phyloP scores from a whole-genome alignment of 2,797 vertebrate species.

The Ctenopoma multispine region DNA sequence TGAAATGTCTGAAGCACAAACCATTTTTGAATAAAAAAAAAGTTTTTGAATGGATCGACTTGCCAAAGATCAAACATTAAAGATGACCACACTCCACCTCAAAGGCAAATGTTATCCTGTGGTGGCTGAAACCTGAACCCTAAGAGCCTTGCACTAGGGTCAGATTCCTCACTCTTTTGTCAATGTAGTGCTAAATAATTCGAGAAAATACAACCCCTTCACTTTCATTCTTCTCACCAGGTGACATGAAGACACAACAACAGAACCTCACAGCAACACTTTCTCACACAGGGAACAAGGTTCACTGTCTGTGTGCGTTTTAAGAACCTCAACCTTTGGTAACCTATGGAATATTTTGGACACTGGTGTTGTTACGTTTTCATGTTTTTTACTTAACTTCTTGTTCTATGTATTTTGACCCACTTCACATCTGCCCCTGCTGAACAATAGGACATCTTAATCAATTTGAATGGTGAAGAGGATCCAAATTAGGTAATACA shows the following conservation, averaged over 20 bases:
- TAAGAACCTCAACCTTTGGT: neutral
- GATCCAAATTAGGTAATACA: slow-evolving; percentile 82
- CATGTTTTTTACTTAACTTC: neutral
- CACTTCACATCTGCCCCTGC: slow-evolving; percentile 16
- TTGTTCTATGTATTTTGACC: slow-evolving; percentile 4
- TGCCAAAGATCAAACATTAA: slow-evolving; percentile 68
- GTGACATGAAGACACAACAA: slow-evolving; percentile 24
- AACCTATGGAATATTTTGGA: neutral
- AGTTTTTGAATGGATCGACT: slow-evolving; percentile 11
- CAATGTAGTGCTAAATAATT: slow-evolving; percentile 83
- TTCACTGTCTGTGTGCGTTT: neutral
- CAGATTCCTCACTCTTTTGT: slow-evolving; percentile 81
- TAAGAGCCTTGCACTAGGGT: slow-evolving; percentile 60
- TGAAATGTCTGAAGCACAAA: slow-evolving; percentile 10
- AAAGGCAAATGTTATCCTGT: slow-evolving; percentile 41
- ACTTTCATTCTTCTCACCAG: slow-evolving; percentile 67
- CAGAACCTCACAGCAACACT: slow-evolving; percentile 4
- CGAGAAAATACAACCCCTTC: slow-evolving; percentile 71
- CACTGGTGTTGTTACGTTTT: neutral
- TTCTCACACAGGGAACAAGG: neutral
- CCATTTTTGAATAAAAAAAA: slow-evolving; percentile 7
- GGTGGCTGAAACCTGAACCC: slow-evolving; percentile 76
- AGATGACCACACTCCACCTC: slow-evolving; percentile 48
- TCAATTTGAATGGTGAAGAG: slow-evolving; percentile 71
- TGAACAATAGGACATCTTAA: slow-evolving; percentile 39